Evolutionary conservation across 2,797 vertebrate species (phyloP).

Genomic region (Sebastolobus alascanus): DNA sequence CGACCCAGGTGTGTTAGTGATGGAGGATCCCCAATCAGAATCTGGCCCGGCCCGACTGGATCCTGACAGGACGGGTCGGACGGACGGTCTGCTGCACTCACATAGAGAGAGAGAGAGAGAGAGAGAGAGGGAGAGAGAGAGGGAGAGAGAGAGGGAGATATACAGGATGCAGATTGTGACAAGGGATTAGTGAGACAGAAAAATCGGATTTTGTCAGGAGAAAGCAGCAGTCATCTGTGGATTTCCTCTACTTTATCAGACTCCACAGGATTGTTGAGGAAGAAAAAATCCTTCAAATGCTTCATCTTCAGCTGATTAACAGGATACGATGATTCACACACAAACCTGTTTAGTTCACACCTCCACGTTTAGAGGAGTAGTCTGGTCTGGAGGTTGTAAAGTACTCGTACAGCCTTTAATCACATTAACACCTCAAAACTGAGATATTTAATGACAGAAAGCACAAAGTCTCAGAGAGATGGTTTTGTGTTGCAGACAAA

Average conservation of each 20-base stretch:
- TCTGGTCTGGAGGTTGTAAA: background rate
- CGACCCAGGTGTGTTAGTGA: constrained; percentile 57
- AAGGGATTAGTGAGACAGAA: constrained; percentile 93
- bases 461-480: background rate
- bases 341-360: constrained; percentile 49
- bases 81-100: constrained; percentile 24
- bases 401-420: background rate
- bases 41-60: constrained; percentile 75
- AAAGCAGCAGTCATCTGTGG: constrained; percentile 90
- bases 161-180: constrained; percentile 94
- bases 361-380: constrained; percentile 17
- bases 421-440: background rate
- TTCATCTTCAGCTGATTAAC: constrained; percentile 81
- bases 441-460: background rate
- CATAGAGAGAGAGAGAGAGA: constrained; percentile 69
- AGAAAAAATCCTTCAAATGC: constrained; percentile 79
- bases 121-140: constrained; percentile 65
- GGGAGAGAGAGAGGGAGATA: constrained; percentile 75
- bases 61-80: background rate
- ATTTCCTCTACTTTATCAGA: constrained; percentile 92
- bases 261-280: constrained; percentile 78
- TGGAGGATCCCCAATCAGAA: constrained; percentile 64
- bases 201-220: constrained; percentile 95
- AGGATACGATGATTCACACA: constrained; percentile 68
- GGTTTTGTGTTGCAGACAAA: too few relatives aligned